A percentile compares a stretch with the other conserved stretches of the same genome.
Conservation (phyloP, 2,888 invertebrate genomes). For the Danaus chrysippus region DNA sequence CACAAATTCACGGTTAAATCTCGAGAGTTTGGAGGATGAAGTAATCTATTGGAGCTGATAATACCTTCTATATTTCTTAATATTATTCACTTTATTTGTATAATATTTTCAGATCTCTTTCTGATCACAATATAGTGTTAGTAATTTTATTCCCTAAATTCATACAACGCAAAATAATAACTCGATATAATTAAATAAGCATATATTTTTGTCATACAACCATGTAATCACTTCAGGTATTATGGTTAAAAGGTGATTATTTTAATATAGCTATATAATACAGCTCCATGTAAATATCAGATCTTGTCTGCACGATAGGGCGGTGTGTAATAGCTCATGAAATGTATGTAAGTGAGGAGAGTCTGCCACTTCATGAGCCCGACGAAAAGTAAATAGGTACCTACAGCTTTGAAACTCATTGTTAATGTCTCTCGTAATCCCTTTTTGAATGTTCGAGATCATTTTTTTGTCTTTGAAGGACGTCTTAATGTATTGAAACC, state of each 20-base stretch:
- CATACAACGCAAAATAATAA: too few species aligned
- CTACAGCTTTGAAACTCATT: constrained; percentile 55
- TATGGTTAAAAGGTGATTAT: constrained; percentile 19
- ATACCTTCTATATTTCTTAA: neutral
- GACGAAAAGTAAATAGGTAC: constrained; percentile 55
- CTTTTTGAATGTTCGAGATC: constrained; percentile 58
- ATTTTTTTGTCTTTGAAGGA: constrained; percentile 48
- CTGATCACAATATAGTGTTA: too few species aligned
- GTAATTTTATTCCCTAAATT: too few species aligned
- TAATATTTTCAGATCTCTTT: too few species aligned
- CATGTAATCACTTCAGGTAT: too few species aligned
- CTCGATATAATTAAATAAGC: too few species aligned
- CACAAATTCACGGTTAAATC: constrained; percentile 48
- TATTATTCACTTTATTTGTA: too few species aligned
- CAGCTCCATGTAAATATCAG: constrained; percentile 44
- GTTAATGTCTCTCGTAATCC: constrained; percentile 58
- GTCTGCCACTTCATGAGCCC: constrained; percentile 55
- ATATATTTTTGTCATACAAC: too few species aligned
- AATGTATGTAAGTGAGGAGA: constrained; percentile 74
- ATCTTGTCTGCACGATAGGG: constrained; percentile 48
- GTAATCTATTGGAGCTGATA: constrained; percentile 24
- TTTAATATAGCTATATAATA: constrained; percentile 19
- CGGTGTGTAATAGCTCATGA: constrained; percentile 76
- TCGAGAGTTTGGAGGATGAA: constrained; percentile 27
- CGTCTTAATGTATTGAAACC: constrained; percentile 25